Percentiles rank a stretch among this genome's conserved stretches.
phyloP scores from a whole-genome alignment of 2,113 vertebrate species.

The Aleadryas rufinucha region DNA sequence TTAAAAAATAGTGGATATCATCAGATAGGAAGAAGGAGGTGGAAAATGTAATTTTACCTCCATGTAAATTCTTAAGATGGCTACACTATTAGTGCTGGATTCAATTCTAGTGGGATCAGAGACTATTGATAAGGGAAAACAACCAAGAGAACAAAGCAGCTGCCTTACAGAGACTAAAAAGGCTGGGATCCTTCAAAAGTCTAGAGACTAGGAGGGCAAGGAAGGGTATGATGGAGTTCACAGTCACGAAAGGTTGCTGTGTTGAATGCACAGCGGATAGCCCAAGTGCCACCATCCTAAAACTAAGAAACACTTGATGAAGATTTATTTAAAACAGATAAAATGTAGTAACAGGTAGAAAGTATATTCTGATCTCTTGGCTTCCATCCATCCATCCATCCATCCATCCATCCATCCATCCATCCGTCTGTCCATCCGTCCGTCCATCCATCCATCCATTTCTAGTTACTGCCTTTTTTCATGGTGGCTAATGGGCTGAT shows the following conservation, averaged over 20 bases:
- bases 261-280: neutral
- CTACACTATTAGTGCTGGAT: neutral
- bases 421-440: no score
- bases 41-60: neutral
- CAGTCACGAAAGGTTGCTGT: rapidly evolving
- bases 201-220: neutral
- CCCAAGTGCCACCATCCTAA: neutral
- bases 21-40: neutral
- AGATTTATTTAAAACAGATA: neutral
- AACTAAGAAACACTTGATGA: neutral
- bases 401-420: neutral
- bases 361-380: neutral
- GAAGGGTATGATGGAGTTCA: neutral
- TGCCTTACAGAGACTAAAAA: neutral
- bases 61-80: neutral
- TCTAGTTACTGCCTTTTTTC: neutral
- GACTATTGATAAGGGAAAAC: neutral
- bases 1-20: neutral
- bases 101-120: neutral
- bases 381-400: neutral
- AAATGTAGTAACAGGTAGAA: neutral
- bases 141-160: neutral
- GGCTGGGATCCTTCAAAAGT: neutral
- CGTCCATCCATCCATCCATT: neutral
- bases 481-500: neutral